phyloP scores from a whole-genome alignment of 2,888 invertebrate genomes.

The Drosophila nr. perissopoda region DNA sequence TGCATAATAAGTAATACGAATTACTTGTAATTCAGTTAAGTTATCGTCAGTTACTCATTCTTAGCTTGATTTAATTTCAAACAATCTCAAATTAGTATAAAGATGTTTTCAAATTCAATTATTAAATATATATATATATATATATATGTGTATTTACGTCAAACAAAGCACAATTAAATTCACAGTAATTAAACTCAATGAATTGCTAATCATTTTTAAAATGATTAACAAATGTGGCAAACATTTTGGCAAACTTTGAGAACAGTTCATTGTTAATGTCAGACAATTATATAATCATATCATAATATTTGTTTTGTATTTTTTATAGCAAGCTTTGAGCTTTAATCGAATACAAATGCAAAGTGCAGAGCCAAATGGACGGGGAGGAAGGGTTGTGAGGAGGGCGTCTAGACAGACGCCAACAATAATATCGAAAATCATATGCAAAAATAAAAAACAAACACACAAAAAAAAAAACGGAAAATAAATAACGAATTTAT shows the following conservation, averaged over 20 bases:
- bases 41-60: not conserved
- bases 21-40: too few species aligned
- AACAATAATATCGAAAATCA: slow-evolving; percentile 23
- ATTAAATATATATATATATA: not conserved
- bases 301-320: not conserved
- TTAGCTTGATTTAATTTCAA: not conserved
- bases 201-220: not conserved
- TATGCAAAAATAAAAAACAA: slow-evolving; percentile 4
- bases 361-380: slow-evolving; percentile 22
- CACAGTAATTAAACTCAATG: not conserved
- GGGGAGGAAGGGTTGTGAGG: not conserved
- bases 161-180: not conserved
- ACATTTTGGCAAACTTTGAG: not conserved
- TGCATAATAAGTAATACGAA: not conserved
- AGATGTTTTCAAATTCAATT: not conserved
- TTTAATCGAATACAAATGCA: slow-evolving; percentile 15
- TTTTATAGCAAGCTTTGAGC: not conserved
- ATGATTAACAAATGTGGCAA: not conserved
- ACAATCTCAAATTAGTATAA: not conserved
- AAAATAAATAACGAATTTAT: slow-evolving; percentile 14
- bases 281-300: slow-evolving; percentile 1
- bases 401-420: slow-evolving; percentile 38
- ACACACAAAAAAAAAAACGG: not conserved
- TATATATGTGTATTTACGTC: not conserved
- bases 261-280: not conserved